Evolutionary conservation across 1,140 invertebrate genomes (phyloP), one percentile per base, ranked within the genome.

Genomic region (Ips nitidus): DNA sequence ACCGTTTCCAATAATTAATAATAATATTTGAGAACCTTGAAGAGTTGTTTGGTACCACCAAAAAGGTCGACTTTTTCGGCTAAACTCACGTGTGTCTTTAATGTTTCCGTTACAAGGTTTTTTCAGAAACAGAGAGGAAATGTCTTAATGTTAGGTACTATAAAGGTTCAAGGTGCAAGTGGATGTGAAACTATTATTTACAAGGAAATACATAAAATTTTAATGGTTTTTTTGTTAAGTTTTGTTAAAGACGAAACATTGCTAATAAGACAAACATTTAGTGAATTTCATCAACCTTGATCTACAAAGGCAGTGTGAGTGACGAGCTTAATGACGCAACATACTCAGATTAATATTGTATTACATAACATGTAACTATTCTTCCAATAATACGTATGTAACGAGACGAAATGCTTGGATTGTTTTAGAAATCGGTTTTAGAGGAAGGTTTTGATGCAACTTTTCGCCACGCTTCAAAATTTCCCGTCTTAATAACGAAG

Each of bases 401-500:
- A 5, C 36, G 38, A 60, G 58, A 60, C 41, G 58, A 60, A 60
- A 60, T 60, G 58, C 58, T 40, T 60, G 40, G 58, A 22, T 41
- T 60, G 58, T 45, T 60, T 60, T 60, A 60, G 58, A 60, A 60
- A 60, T 60, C 58, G n/a, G 7, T 55, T 22, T 55, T 38, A 55
- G 22, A 22, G 22, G 45, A 22, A 50, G 7, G 45, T 6, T 8
- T 50, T 50, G 3, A 2, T 50, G 52, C 52, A 6, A 55, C 37
- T 36, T 36, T 37, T 1, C n/a, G 2, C 7, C 2, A 37, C 5
- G 7, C 6, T 55, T 55, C 52, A 8, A 2, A 22, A 37, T 55
- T 38, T 7, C 37, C 7, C 45, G 6, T 8, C 45, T 3, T 50
- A 50, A 8, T 2, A 50, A 8, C 22, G 45, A 3, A 2, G 7